Conservation (phyloP, 2,888 invertebrate genomes). For the Steinernema hermaphroditum region DNA sequence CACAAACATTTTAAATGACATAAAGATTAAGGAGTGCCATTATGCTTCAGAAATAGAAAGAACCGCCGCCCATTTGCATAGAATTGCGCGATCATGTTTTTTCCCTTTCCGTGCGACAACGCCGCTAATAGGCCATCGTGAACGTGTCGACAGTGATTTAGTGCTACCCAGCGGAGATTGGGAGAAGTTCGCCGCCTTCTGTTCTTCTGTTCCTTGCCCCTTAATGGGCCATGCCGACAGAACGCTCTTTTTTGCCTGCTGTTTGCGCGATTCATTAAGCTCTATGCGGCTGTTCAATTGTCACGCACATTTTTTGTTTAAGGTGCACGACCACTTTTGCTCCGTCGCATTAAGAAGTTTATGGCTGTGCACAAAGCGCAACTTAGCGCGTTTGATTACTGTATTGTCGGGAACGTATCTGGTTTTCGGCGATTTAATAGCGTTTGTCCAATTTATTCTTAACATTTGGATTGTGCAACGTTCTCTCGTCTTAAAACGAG, state of each 20-base stretch:
- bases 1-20: too few relatives aligned
- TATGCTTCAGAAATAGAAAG: too few relatives aligned
- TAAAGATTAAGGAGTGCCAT: too few relatives aligned
- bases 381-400: slow-evolving; percentile 7
- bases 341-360: slow-evolving; percentile 4
- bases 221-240: slow-evolving; percentile 9
- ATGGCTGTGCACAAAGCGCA: slow-evolving; percentile 4
- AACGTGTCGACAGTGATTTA: slow-evolving; percentile 26
- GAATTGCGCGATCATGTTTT: slow-evolving; percentile 2
- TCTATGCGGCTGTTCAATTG: neutral
- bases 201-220: neutral
- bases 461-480: too few relatives aligned
- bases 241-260: slow-evolving; percentile 1
- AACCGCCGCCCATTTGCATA: too few relatives aligned
- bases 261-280: slow-evolving; percentile 30
- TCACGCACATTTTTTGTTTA: neutral
- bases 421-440: too few relatives aligned
- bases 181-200: neutral
- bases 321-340: neutral
- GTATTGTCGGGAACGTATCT: neutral
- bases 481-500: too few relatives aligned
- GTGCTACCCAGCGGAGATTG: neutral
- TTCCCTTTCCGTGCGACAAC: neutral
- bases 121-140: neutral
- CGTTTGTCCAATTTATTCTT: too few relatives aligned